Evolutionary conservation across 1,140 invertebrate genomes (phyloP).

Genomic region (Archegozetes longisetosus): DNA sequence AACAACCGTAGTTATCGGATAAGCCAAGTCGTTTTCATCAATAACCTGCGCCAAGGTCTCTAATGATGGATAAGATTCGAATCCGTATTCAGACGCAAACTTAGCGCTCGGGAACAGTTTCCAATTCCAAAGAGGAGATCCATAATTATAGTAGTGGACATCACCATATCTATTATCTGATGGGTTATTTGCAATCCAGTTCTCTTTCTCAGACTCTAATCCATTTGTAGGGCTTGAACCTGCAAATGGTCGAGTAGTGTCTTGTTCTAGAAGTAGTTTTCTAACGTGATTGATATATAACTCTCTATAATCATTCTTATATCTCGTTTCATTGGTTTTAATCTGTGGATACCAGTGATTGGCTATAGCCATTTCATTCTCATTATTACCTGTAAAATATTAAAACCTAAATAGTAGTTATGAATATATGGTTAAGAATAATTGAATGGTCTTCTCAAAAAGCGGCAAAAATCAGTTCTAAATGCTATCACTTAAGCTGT

Average conservation of each 20-base stretch:
- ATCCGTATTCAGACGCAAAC: slow-evolving; percentile 92
- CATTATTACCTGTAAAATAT: slow-evolving; percentile 95
- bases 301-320: slow-evolving; percentile 59
- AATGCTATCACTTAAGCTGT: too few relatives aligned
- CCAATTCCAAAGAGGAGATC: slow-evolving; percentile 70
- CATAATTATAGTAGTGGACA: too few relatives aligned
- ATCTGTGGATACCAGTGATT: slow-evolving; percentile 54
- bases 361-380: slow-evolving; percentile 79
- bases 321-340: slow-evolving; percentile 16
- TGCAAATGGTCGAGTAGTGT: slow-evolving; percentile 48
- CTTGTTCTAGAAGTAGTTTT: slow-evolving; percentile 42
- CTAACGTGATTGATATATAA: slow-evolving; percentile 65
- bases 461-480: too few relatives aligned
- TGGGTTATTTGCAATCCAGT: slow-evolving; percentile 58
- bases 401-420: too few relatives aligned
- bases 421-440: too few relatives aligned
- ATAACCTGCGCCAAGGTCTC: slow-evolving; percentile 40
- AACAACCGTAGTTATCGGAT: slow-evolving; percentile 22
- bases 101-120: slow-evolving; percentile 57
- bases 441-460: too few relatives aligned
- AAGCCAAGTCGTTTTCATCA: slow-evolving; percentile 39
- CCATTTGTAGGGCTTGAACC: slow-evolving; percentile 88
- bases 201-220: slow-evolving; percentile 48
- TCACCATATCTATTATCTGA: slow-evolving; percentile 52
- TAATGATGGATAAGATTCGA: slow-evolving; percentile 67